Evolutionary conservation across 2,888 invertebrate genomes (phyloP).

Genomic region (Phyllotreta striolata): DNA sequence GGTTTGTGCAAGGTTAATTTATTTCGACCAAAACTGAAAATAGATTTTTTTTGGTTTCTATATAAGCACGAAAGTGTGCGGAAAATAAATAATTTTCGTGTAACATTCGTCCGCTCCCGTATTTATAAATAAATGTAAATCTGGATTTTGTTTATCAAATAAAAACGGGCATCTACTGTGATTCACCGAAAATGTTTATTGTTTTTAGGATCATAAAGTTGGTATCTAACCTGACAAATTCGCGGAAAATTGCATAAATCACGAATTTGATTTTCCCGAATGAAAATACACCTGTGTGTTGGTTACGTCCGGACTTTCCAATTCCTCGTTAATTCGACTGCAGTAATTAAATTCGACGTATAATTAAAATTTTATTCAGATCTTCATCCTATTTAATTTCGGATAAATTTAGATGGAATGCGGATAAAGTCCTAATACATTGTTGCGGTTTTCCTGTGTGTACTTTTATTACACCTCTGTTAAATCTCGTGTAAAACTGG

Average conservation of each 20-base stretch:
- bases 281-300: too few relatives aligned
- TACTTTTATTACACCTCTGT: too few relatives aligned
- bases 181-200: neutral
- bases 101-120: too few relatives aligned
- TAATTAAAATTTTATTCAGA: neutral
- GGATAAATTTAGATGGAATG: conserved; percentile 29
- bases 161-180: neutral
- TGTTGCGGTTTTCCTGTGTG: conserved; percentile 22
- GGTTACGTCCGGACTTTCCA: too few relatives aligned
- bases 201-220: conserved; percentile 2
- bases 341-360: neutral
- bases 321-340: too few relatives aligned
- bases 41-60: too few relatives aligned
- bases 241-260: conserved; percentile 3
- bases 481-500: neutral
- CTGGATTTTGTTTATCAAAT: conserved; percentile 1
- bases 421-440: conserved; percentile 29
- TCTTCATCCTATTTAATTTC: conserved; percentile 19
- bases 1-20: too few relatives aligned
- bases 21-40: too few relatives aligned
- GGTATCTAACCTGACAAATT: conserved; percentile 4
- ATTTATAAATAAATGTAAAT: neutral
- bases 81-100: too few relatives aligned
- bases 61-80: too few relatives aligned
- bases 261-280: neutral